phyloP scores from a whole-genome alignment of 2,113 vertebrate species.

The Pluvialis apricaria region DNA sequence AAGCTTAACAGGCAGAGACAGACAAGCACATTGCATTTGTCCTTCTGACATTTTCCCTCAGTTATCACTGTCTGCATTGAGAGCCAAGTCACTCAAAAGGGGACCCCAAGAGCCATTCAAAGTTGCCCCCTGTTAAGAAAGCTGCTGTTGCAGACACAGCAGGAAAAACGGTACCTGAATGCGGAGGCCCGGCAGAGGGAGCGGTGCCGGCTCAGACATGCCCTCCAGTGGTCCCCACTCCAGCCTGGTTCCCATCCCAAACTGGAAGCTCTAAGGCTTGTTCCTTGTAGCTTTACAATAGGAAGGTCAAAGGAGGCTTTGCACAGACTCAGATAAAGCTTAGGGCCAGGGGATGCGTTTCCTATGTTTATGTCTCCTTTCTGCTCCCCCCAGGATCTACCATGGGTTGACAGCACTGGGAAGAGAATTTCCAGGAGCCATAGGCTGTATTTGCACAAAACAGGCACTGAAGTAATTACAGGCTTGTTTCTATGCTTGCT shows the following conservation, averaged over 20 bases:
- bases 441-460: neutral
- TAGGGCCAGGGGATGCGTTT: neutral
- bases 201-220: neutral
- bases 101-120: neutral
- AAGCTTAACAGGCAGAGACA: neutral
- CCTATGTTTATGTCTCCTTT: neutral
- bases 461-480: neutral
- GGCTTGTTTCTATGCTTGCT: neutral
- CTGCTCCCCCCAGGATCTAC: neutral
- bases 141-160: neutral
- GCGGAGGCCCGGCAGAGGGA: neutral
- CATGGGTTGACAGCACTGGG: neutral
- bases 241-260: neutral
- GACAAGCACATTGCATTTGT: neutral
- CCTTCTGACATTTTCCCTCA: neutral
- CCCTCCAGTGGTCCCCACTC: conserved; percentile 22
- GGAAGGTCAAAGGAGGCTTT: neutral
- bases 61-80: neutral
- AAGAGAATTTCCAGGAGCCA: neutral
- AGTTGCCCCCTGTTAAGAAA: neutral
- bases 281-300: neutral
- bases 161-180: neutral
- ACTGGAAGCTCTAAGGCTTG: neutral
- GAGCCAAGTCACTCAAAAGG: neutral
- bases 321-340: neutral